Evolutionary conservation across 2,797 vertebrate genomes (phyloP), one percentile per base, ranked within the genome.

Genomic region (Scyliorhinus canicula): DNA sequence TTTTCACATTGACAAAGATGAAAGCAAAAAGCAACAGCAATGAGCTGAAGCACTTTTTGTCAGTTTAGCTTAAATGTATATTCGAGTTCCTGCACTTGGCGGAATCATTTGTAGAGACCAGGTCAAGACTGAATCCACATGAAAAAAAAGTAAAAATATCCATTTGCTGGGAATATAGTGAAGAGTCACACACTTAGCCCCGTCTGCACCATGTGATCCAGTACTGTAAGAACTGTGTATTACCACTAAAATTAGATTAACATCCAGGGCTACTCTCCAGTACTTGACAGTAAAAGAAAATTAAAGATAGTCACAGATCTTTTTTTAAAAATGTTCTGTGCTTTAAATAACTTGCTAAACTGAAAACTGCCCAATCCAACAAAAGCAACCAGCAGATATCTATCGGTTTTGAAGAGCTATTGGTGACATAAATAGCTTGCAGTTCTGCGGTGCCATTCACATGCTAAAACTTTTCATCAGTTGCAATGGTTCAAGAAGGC

Each of bases 1-100:
- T 94, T 94, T 94, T 94, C 93, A 94, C 93, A 94, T 94, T 94
- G 93, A 94, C 93, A 94, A 94, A 94, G 11, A 55, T 28, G 6
- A 71, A 94, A 71, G 28, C 67, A 74, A 26, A 35, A 57, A 50
- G 24, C 52, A 65, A 71, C 14, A 47, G 90, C 57, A 50, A 52
- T 28, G 47, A 28, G 28, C 44, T 31, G 50, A 94, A 67, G 67
- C 16, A 47, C 44, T 35, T 55, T n/a, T 74, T 28, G 14, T 35
- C 35, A 28, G 26, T 24, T 94, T 94, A 35, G 47, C 47, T 94
- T 14, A 26, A 35, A 50, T 12, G 93, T n/a, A 55, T 40, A 94
- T 50, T 74, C 55, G 44, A 71, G 19, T 65, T 55, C 44, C 11
- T 85, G 63, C 28, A 26, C 40, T 60, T 16, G 14, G 50, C 52